Conservation (phyloP, 2,888 invertebrate genomes). For the Platycheirus albimanus region DNA sequence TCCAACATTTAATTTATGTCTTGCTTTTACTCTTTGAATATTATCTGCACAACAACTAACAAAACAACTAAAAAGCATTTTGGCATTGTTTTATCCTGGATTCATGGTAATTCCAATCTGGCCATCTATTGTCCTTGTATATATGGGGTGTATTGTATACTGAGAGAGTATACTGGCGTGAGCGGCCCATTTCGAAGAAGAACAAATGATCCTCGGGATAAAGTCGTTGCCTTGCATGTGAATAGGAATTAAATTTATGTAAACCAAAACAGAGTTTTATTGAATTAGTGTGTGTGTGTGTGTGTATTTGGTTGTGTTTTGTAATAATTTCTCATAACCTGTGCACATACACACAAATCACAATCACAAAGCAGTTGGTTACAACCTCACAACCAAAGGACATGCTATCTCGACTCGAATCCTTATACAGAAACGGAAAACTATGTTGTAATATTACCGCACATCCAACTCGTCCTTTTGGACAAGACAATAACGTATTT, state of each 20-base stretch:
- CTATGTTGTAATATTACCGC: neutral
- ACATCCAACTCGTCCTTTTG: neutral
- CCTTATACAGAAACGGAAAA: neutral
- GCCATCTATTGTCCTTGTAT: neutral
- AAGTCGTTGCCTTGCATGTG: neutral
- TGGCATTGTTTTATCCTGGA: neutral
- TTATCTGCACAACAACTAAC: no score
- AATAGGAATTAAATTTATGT: conserved; percentile 6
- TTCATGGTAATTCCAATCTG: conserved; percentile 1
- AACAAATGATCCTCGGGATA: neutral
- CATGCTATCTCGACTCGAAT: neutral
- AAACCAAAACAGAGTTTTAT: neutral
- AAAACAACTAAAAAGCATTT: neutral
- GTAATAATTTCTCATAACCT: conserved; percentile 15
- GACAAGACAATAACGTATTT: neutral
- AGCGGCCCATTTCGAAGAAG: neutral
- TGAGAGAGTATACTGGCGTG: no score
- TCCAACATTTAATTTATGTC: conserved; percentile 1
- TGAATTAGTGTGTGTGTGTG: neutral
- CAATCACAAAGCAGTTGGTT: conserved; percentile 1
- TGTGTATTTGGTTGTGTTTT: neutral
- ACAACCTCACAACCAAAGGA: neutral
- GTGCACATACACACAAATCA: conserved; percentile 22
- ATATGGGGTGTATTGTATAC: no score
- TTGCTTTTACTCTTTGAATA: neutral